Evolutionary conservation across 2,113 vertebrate genomes (phyloP).

Genomic region (Cairina moschata): DNA sequence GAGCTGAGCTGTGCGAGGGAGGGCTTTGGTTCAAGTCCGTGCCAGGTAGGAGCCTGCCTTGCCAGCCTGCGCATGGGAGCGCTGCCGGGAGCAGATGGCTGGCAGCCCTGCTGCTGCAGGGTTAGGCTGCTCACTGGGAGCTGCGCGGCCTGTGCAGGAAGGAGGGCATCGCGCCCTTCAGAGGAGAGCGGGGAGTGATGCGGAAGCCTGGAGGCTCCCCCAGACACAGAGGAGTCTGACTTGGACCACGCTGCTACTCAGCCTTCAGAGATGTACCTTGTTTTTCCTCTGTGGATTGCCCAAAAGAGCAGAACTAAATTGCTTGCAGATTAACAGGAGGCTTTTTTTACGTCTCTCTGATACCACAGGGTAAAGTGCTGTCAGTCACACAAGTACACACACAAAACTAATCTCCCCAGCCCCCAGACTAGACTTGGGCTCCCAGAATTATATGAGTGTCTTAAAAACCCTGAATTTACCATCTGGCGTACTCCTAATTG

Average conservation of each 20-base stretch:
- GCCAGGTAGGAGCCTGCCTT: accelerated
- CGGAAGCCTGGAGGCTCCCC: not conserved
- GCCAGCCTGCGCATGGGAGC: not conserved
- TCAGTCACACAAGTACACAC: not conserved
- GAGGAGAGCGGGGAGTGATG: accelerated
- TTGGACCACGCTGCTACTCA: not conserved
- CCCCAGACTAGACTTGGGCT: not conserved
- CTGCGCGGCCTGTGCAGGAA: not conserved
- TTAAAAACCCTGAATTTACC: not conserved
- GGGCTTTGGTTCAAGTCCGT: accelerated
- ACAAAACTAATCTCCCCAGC: not conserved
- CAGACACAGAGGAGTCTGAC: not conserved
- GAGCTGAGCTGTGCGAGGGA: accelerated
- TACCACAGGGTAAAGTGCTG: not conserved
- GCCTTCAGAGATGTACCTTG: not conserved
- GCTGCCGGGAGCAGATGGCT: not conserved
- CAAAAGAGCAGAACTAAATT: not conserved
- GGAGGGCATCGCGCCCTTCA: not conserved
- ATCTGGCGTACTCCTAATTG: not conserved
- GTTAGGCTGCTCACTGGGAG: accelerated
- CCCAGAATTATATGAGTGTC: not conserved
- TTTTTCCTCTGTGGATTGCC: not conserved
- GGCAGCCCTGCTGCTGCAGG: not conserved
- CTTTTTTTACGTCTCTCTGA: not conserved
- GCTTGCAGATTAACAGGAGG: not conserved